Evolutionary conservation across 2,888 invertebrate species (phyloP), one percentile per base, ranked within the genome.

Genomic region (Stegophylla sp.): DNA sequence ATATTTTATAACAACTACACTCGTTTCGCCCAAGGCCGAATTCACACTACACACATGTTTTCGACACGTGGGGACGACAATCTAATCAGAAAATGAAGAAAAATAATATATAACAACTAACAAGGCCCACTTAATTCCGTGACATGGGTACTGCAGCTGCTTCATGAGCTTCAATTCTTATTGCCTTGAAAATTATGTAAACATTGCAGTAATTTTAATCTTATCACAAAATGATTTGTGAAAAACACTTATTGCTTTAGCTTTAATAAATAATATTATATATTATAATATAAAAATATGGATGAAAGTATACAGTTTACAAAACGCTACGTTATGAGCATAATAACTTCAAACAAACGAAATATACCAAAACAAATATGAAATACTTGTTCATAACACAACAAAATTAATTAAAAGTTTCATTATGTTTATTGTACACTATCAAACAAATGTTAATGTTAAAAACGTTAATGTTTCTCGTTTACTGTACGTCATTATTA

Each of bases 1-100:
- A 71, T 61, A 61, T 48, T 79, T 79, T 48, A 79, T 79, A 28
- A 61, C 59, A 69, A 45, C 34, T 41, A 15, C 66, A 15, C 20
- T n/a, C n/a, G n/a, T n/a, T n/a, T 9, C 67, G n/a, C 28, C 20
- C 67, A 59, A 67, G 77, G 77, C 45, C 53, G 77, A 59, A 28
- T n/a, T 77, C 66, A 45, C 53, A 48, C 67, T 3, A 28, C n/a
- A 43, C n/a, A 43, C 13, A 17, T 28, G 48, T 56, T 69, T 48
- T 59, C 17, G 69, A 23, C 59, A 69, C 69, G 69, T 61, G 69
- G 59, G 63, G 26, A 15, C 28, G 43, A 10, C 12, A 2, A 34
- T 34, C 34, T 56, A 56, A 20, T 23, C 56, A 20, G 20, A 10
- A 23, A 56, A 20, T 23, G 5, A 12, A 12, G 10, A 56, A 56